A percentile compares a stretch with the other conserved stretches of the same genome.
Conservation (phyloP, 1,140 invertebrate genomes). For the Eciton burchellii region DNA sequence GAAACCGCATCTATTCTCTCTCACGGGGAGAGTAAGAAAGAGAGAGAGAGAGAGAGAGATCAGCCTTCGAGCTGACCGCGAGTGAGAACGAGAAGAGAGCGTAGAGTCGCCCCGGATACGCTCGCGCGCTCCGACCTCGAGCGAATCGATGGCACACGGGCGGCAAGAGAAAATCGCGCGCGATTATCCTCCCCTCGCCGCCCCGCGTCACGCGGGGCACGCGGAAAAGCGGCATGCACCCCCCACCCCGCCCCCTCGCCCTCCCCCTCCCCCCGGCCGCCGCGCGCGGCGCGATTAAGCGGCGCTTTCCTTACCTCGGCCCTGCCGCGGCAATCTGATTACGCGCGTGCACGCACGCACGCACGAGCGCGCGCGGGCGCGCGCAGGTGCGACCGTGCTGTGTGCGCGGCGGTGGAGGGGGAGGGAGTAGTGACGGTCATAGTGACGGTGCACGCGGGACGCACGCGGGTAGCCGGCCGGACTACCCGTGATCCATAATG, state of each 20-base stretch:
- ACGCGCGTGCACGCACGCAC: constrained; percentile 54
- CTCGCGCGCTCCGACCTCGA: neutral
- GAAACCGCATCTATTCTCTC: too few relatives aligned
- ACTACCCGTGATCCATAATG: constrained; percentile 78
- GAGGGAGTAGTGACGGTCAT: constrained; percentile 41
- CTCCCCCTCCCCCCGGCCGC: too few relatives aligned
- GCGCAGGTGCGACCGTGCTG: constrained; percentile 19
- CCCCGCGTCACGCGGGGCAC: too few relatives aligned
- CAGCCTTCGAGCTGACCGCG: too few relatives aligned
- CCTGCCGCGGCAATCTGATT: constrained; percentile 54
- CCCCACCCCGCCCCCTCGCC: too few relatives aligned
- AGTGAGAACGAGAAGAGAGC: too few relatives aligned
- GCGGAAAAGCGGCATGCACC: constrained; percentile 13
- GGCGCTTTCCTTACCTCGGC: constrained; percentile 45
- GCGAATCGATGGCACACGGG: neutral
- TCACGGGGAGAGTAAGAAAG: too few relatives aligned
- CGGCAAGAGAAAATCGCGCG: neutral
- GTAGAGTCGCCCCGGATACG: too few relatives aligned
- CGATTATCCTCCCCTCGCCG: neutral
- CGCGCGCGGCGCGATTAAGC: constrained; percentile 44
- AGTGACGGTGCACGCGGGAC: neutral
- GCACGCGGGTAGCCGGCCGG: constrained; percentile 60
- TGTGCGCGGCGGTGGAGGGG: too few relatives aligned
- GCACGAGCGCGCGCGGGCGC: constrained; percentile 40
- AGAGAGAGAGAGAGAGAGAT: too few relatives aligned